A percentile compares a stretch with the other conserved stretches of the same genome.
Evolutionary conservation across 2,113 vertebrate species (phyloP).

Genomic region (Dendropsophus ebraccatus): DNA sequence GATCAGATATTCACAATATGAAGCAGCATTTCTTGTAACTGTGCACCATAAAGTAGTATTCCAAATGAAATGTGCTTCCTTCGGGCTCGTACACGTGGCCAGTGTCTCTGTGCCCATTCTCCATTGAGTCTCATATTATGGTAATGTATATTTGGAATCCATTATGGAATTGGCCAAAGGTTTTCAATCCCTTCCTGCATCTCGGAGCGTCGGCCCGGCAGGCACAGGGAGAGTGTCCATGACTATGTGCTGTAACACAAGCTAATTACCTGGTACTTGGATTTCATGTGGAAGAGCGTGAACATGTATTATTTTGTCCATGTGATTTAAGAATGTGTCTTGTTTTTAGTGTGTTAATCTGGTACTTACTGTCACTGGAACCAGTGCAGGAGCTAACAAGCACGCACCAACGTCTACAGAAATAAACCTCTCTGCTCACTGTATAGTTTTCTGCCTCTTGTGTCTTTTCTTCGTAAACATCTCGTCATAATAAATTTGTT

Average conservation of each 20-base stretch:
- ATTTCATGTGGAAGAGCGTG: background rate
- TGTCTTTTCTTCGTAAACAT: background rate
- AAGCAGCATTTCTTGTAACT: constrained; percentile 2
- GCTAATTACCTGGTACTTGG: constrained; percentile 11
- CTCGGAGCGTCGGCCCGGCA: too few relatives aligned
- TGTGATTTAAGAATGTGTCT: constrained; percentile 24
- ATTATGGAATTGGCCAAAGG: background rate
- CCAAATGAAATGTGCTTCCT: background rate
- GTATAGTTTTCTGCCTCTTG: constrained; percentile 9
- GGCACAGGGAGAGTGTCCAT: background rate
- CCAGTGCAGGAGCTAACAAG: constrained; percentile 10
- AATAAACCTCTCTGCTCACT: constrained; percentile 42
- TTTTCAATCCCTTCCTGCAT: background rate
- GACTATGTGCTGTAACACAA: background rate
- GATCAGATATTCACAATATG: background rate
- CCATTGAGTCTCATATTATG: background rate
- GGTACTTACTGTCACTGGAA: constrained; percentile 45
- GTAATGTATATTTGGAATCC: background rate
- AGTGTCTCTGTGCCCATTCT: background rate
- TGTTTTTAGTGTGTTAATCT: constrained; percentile 32
- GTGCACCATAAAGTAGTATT: background rate
- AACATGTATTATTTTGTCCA: background rate
- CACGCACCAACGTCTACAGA: constrained; percentile 5
- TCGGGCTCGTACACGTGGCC: background rate
- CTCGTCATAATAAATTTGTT: background rate